Evolutionary conservation across 2,797 vertebrate species (phyloP).

Genomic region (Amazonetta brasiliensis): DNA sequence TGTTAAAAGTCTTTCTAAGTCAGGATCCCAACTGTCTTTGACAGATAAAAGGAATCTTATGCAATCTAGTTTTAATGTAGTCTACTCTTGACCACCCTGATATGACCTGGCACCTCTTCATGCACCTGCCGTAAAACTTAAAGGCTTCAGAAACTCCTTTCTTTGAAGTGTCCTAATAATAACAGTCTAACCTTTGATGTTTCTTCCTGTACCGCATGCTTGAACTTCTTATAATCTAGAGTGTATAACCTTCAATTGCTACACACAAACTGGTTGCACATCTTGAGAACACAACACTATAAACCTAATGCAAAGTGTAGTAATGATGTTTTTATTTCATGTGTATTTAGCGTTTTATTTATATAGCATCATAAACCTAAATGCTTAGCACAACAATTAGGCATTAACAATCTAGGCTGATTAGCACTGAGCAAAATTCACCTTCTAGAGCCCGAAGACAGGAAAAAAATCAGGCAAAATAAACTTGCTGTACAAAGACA

Average conservation of each 20-base stretch:
- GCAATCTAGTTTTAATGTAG: slow-evolving; percentile 79
- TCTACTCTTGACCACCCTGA: slow-evolving; percentile 86
- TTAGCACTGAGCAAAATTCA: slow-evolving; percentile 24
- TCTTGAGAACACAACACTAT: slow-evolving; percentile 63
- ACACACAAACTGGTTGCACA: slow-evolving; percentile 18
- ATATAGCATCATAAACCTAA: neutral
- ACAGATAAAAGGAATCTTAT: slow-evolving; percentile 84
- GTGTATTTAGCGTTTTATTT: slow-evolving; percentile 14
- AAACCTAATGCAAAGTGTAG: slow-evolving; percentile 41
- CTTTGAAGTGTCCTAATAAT: slow-evolving; percentile 98
- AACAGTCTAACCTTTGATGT: slow-evolving; percentile 93
- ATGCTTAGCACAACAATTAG: slow-evolving; percentile 27
- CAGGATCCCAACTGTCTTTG: slow-evolving; percentile 82
- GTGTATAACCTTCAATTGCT: slow-evolving; percentile 70
- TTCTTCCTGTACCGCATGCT: slow-evolving; percentile 89
- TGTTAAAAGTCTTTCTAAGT: slow-evolving; percentile 82
- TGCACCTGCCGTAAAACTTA: slow-evolving; percentile 98
- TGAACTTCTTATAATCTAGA: slow-evolving; percentile 86
- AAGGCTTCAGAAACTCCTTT: slow-evolving; percentile 87
- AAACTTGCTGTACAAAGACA: neutral
- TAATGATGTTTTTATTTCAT: slow-evolving; percentile 58
- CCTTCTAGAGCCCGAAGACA: neutral
- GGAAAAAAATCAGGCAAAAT: slow-evolving; percentile 35
- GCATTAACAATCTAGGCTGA: slow-evolving; percentile 19
- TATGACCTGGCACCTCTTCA: slow-evolving; percentile 92